Base-by-base conservation (phyloP, 2,113 vertebrate genomes). In the Speoplatyrhinus poulsoni region DNA sequence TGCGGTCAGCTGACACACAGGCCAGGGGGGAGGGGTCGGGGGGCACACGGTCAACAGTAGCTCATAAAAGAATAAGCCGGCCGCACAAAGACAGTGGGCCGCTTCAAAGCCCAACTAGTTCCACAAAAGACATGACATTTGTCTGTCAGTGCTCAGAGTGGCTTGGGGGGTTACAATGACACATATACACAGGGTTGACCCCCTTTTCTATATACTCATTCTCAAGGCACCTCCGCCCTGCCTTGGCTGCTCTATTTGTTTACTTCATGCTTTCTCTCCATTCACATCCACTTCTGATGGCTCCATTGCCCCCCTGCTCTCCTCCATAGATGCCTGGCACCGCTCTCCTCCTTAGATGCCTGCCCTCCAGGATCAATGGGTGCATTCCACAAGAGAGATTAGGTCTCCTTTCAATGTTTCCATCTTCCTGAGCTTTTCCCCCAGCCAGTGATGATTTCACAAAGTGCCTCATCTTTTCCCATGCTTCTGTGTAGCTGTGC, bases 101-200 rank as follows among this genome's bases (percentile, higher is more conserved):
- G 77, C 93, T 92, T 94, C 92, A 93, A 91, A 95, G 90, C 82
- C 12, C 63, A 80, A 85, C 75, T 75, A 1, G 88, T 87, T 88
- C 84, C 86, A 93, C 89, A 93, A 92, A 90, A 91, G 91, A 89
- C 79, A 87, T 95, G 94, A 94, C 93, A 93, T 94, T 93, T 94
- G 91, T 92, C 92, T 90, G 91, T 94, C 89, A 49, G 88, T 91
- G 89, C 82, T 76, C 84, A 90, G 87, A 84, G 84, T 84, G 77
- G 89, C 85, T 71, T 83, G 52, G 87, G 87, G 85, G 84, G 84
- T 85, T 82, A 87, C 91, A 92, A 89, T 87, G 89, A 87, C 85
- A 84, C 89, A 88, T 92, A 87, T 89, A 87, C 87, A 86, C 85
- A 88, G 86, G 90, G 84, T 80, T 86, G 88, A 87, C 89, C 92